These are phyloP conservation scores for Progne subis DNA, from an alignment of 2,113 vertebrate species.

Conservation along the genomic window DNA sequence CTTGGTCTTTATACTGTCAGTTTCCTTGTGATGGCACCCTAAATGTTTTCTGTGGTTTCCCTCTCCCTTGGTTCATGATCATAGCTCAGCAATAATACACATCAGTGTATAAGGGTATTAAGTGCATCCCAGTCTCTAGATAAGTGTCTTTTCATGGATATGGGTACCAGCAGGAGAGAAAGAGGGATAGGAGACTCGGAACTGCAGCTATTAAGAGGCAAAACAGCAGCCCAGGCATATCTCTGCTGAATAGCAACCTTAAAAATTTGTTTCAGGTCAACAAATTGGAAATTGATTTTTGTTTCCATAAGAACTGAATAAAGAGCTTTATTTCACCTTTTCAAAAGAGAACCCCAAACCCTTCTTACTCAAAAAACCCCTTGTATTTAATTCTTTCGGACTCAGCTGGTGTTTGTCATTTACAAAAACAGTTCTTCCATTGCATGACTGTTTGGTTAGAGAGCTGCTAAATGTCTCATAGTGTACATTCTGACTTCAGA, in stretches of 20 bases:
- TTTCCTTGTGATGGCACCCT: not conserved
- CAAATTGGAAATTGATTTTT: not conserved
- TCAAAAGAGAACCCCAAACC: not conserved
- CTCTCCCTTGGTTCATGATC: rapidly evolving
- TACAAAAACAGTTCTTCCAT: not conserved
- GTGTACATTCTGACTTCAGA: not conserved
- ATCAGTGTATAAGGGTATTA: not conserved
- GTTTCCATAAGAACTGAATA: not conserved
- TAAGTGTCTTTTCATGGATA: not conserved
- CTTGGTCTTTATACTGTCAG: not conserved
- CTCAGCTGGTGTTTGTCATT: not conserved
- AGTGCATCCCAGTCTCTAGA: not conserved
- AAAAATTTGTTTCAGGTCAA: not conserved
- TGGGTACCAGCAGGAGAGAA: not conserved
- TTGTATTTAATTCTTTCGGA: not conserved
- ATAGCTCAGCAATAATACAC: not conserved
- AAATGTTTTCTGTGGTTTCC: not conserved
- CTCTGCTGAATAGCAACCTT: not conserved
- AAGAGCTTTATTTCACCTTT: not conserved
- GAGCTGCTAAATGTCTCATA: not conserved
- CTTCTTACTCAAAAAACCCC: not conserved
- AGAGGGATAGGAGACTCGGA: not conserved
- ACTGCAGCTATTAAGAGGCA: not conserved
- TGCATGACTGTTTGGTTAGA: not conserved
- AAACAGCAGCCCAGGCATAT: not conserved